A percentile compares a stretch with the other conserved stretches of the same genome.
phyloP scores from a whole-genome alignment of 2,888 invertebrate genomes.

The Kuschelorhynchus macadamiae region DNA sequence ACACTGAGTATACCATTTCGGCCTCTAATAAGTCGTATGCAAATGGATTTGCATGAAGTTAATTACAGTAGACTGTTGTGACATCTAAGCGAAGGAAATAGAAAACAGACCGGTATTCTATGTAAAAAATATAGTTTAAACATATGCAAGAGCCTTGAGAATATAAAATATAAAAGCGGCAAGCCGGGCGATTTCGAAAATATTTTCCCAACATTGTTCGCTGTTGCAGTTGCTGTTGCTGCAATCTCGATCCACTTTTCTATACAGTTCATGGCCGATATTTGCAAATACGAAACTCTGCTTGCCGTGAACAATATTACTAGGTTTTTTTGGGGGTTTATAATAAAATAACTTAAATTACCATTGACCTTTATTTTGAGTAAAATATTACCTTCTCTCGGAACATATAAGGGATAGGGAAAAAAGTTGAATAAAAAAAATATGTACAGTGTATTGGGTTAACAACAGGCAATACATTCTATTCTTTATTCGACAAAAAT shows the following conservation, averaged over 20 bases:
- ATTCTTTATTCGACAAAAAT: too few species aligned
- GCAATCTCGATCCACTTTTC: conserved; percentile 46
- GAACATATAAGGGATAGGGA: too few species aligned
- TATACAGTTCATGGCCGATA: conserved; percentile 41
- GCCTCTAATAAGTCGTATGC: conserved; percentile 24
- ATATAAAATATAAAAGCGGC: conserved; percentile 32
- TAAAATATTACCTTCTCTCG: not conserved
- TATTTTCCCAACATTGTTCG: conserved; percentile 55
- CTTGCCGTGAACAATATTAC: conserved; percentile 26
- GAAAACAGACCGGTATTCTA: conserved; percentile 26
- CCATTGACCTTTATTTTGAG: not conserved
- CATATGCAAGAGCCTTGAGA: conserved; percentile 37
- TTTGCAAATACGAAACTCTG: conserved; percentile 42
- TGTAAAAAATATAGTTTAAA: conserved; percentile 35
- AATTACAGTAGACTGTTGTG: conserved; percentile 27
- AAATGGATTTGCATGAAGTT: conserved; percentile 29
- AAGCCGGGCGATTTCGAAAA: conserved; percentile 50
- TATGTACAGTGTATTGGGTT: too few species aligned
- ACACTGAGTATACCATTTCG: not conserved
- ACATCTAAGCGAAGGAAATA: conserved; percentile 33
- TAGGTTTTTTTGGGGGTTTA: conserved; percentile 14
- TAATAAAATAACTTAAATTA: conserved; percentile 21
- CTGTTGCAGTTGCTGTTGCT: conserved; percentile 48
- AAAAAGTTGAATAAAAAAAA: too few species aligned
- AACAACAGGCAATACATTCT: too few species aligned